A percentile compares a stretch with the other conserved stretches of the same genome.
These are phyloP conservation scores for Danaus plexippus DNA, from an alignment of 1,140 invertebrate genomes.

Conservation along the genomic window DNA sequence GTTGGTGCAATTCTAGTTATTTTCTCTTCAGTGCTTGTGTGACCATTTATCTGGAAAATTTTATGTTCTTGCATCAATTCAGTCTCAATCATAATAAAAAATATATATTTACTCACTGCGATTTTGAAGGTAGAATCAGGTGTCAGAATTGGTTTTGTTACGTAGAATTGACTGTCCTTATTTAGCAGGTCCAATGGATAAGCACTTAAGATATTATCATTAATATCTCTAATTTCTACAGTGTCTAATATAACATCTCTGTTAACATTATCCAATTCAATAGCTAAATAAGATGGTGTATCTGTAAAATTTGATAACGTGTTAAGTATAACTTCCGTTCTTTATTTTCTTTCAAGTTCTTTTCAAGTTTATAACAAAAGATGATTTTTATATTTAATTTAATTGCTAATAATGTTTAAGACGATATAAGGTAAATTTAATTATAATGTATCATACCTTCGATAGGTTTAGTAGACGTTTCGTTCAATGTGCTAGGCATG, in stretches of 20 bases:
- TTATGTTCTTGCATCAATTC: conserved; percentile 1
- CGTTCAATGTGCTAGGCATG: conserved; percentile 16
- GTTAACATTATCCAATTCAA: conserved; percentile 11
- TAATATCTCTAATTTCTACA: conserved; percentile 8
- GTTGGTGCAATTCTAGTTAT: conserved; percentile 16
- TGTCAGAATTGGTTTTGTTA: conserved; percentile 7
- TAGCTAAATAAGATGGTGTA: conserved; percentile 8
- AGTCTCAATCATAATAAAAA: too few species aligned
- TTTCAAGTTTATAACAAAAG: background rate
- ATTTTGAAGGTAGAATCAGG: conserved; percentile 18
- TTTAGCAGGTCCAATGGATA: conserved; percentile 13
- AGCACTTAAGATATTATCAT: conserved; percentile 7
- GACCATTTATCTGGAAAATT: conserved; percentile 5
- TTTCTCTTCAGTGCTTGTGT: conserved; percentile 12
- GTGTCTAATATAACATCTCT: conserved; percentile 11
- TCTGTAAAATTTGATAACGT: conserved; percentile 4
- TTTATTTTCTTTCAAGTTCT: too few species aligned
- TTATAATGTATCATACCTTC: background rate
- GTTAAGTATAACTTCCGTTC: background rate
- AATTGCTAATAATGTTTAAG: background rate
- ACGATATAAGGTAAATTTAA: background rate
- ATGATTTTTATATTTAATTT: background rate
- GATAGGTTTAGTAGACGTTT: conserved; percentile 23
- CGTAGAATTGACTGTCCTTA: conserved; percentile 16
- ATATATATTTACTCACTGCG: conserved; percentile 15